Percentiles rank a stretch among this genome's conserved stretches.
phyloP scores from a whole-genome alignment of 2,888 invertebrate species.

The Tipula unca region DNA sequence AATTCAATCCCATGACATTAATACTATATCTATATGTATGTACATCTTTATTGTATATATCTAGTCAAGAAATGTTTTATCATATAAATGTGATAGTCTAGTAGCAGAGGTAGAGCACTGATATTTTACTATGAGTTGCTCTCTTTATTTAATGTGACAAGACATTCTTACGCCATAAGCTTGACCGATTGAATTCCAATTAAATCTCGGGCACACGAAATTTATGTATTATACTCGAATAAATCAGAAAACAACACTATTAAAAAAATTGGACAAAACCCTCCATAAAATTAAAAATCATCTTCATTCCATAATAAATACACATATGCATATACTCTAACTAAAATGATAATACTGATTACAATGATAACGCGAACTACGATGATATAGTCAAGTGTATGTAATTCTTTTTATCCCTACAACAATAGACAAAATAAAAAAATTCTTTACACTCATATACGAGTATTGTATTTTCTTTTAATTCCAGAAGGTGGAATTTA shows the following conservation, averaged over 20 bases:
- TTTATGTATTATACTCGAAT: too few relatives aligned
- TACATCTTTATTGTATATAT: too few relatives aligned
- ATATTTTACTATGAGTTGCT: too few relatives aligned
- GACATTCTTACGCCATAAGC: too few relatives aligned
- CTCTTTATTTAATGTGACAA: too few relatives aligned
- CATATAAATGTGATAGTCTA: too few relatives aligned
- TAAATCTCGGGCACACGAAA: not conserved
- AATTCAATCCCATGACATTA: too few relatives aligned
- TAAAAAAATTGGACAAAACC: not conserved
- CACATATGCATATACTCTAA: not conserved
- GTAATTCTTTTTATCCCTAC: not conserved
- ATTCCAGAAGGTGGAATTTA: not conserved
- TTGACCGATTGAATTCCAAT: too few relatives aligned
- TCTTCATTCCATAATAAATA: not conserved
- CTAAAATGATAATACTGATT: not conserved
- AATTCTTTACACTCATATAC: too few relatives aligned
- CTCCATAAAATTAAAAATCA: not conserved
- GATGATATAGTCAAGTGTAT: not conserved
- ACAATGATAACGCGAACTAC: not conserved
- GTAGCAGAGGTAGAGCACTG: too few relatives aligned
- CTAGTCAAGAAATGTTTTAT: too few relatives aligned
- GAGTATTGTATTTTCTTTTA: not conserved
- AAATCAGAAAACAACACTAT: not conserved
- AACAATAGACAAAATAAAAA: not conserved
- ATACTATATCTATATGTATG: too few relatives aligned